These are phyloP conservation scores for Cotesia typhae DNA, from an alignment of 1,140 invertebrate genomes.

Conservation along the genomic window DNA sequence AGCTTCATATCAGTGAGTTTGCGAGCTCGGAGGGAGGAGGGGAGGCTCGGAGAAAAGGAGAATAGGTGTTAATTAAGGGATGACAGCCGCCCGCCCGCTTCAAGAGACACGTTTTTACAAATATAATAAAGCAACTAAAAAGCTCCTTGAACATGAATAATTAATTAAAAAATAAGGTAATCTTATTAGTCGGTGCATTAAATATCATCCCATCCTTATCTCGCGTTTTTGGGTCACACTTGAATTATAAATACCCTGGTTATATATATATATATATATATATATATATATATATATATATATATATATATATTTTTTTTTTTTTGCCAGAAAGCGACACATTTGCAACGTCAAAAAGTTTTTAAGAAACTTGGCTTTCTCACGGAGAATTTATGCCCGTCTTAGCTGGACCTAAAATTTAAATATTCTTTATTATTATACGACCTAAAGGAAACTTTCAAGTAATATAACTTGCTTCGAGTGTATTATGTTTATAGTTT, in stretches of 20 bases:
- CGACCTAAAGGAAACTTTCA: conserved; percentile 1
- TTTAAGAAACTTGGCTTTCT: conserved; percentile 19
- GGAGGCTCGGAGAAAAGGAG: conserved; percentile 14
- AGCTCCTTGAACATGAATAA: background rate
- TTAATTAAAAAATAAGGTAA: too few species aligned
- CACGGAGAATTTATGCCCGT: conserved; percentile 45
- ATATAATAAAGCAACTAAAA: conserved; percentile 9
- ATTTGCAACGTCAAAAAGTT: conserved; percentile 4
- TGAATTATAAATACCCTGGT: conserved; percentile 28
- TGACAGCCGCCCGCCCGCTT: conserved; percentile 9
- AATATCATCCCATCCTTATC: background rate
- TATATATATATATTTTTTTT: background rate
- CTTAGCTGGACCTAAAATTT: conserved; percentile 55
- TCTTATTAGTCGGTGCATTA: too few species aligned
- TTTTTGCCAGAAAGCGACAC: background rate
- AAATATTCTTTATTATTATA: conserved; percentile 37
- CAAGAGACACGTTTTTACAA: background rate
- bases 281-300: too few species aligned
- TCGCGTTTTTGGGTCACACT: background rate
- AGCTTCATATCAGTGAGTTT: too few species aligned
- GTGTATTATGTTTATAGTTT: conserved; percentile 10
- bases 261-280: too few species aligned
- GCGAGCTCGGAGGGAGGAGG: too few species aligned
- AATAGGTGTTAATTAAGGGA: conserved; percentile 31
- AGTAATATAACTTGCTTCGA: conserved; percentile 9